Conservation (phyloP, 2,888 invertebrate genomes). For the Helleia helle region DNA sequence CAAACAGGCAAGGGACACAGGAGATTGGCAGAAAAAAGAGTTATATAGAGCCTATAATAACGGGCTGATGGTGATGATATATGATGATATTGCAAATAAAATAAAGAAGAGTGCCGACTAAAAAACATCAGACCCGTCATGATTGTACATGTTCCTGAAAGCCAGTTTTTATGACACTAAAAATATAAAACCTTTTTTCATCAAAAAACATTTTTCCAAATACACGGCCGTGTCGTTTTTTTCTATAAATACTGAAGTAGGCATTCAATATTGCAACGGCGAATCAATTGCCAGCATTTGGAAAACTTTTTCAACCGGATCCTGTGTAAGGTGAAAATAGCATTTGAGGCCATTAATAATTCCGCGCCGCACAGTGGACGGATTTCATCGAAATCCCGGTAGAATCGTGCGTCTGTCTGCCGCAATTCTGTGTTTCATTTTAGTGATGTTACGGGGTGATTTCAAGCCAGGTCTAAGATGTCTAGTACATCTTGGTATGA, state of each 20-base stretch:
- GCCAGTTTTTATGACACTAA: too few relatives aligned
- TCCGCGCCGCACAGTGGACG: constrained; percentile 32
- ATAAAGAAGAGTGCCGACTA: too few relatives aligned
- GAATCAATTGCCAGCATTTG: constrained; percentile 24
- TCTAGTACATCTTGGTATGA: too few relatives aligned
- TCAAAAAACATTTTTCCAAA: background rate
- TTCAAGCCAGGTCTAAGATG: too few relatives aligned
- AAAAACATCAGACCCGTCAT: too few relatives aligned
- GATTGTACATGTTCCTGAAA: too few relatives aligned
- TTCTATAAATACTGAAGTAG: too few relatives aligned
- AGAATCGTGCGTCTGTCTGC: constrained; percentile 24
- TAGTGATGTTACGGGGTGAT: too few relatives aligned
- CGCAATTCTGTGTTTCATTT: constrained; percentile 2
- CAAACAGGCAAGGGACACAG: too few relatives aligned
- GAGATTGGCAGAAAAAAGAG: too few relatives aligned
- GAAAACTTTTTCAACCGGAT: constrained; percentile 23
- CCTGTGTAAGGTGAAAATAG: constrained; percentile 26
- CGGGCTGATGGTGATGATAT: too few relatives aligned
- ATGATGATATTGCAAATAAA: background rate
- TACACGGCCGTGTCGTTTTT: background rate
- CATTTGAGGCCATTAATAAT: constrained; percentile 35
- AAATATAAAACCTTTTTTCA: background rate
- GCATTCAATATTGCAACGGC: constrained; percentile 12
- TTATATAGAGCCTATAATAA: too few relatives aligned
- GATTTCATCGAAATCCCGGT: constrained; percentile 28